Evolutionary conservation across 2,113 vertebrate species (phyloP).

Genomic region (Setophaga petechia): DNA sequence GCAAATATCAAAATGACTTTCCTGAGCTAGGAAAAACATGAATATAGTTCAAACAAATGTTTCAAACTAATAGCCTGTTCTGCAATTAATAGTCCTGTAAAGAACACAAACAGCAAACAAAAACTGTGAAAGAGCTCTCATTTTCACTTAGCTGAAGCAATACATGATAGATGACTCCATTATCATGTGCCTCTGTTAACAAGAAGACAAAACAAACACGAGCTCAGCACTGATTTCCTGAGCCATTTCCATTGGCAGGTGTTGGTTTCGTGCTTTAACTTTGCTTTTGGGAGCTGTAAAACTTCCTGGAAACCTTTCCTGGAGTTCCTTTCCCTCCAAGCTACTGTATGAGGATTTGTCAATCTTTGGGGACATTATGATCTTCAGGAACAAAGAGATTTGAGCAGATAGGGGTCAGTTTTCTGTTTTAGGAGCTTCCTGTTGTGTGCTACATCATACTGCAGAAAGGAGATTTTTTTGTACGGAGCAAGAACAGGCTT

Average conservation of each 20-base stretch:
- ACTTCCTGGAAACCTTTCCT: background rate
- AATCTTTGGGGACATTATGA: background rate
- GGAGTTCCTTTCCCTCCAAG: background rate
- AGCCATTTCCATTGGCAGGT: background rate
- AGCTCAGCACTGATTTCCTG: background rate
- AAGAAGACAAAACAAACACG: background rate
- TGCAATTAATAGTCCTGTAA: background rate
- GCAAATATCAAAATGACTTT: background rate
- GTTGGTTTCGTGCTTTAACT: background rate
- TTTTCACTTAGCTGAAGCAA: background rate
- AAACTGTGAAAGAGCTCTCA: background rate
- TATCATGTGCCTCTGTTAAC: background rate
- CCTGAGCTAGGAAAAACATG: background rate
- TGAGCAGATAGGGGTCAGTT: background rate
- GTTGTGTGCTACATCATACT: background rate
- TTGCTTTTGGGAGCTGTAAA: background rate
- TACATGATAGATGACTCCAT: background rate
- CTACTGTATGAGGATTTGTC: background rate
- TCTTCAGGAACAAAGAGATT: background rate
- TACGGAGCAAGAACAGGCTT: background rate
- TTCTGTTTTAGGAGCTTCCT: background rate
- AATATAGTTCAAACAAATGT: background rate
- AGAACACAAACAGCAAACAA: background rate
- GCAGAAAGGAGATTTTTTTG: background rate
- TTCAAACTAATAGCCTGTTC: background rate